Conservation (phyloP, 2,797 vertebrate species). For the Parotocinclus haroldoi region DNA sequence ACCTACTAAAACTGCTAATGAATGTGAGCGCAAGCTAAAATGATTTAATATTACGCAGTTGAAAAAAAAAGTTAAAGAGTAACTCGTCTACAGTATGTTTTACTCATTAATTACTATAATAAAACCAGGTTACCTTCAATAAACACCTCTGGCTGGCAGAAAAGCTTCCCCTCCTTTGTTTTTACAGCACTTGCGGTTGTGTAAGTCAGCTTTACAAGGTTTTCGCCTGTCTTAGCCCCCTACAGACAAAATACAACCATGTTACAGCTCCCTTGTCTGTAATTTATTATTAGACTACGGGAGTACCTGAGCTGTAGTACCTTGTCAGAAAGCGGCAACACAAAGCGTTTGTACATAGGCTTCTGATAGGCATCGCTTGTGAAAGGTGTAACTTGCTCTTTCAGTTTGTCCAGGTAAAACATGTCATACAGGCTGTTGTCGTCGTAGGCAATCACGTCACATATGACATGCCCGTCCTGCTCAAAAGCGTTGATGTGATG, state of each 20-base stretch:
- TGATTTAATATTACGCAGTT: too few species aligned
- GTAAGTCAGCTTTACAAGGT: slow-evolving; percentile 76
- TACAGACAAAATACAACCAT: slow-evolving; percentile 47
- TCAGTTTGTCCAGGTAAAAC: slow-evolving; percentile 86
- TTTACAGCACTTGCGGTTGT: slow-evolving; percentile 83
- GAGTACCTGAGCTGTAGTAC: slow-evolving; percentile 58
- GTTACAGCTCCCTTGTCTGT: neutral
- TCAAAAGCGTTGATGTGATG: slow-evolving; percentile 94
- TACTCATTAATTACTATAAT: neutral
- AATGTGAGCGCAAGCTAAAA: too few species aligned
- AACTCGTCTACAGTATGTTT: too few species aligned
- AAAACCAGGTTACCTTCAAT: slow-evolving; percentile 75
- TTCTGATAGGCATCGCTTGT: slow-evolving; percentile 45
- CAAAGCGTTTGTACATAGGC: slow-evolving; percentile 80
- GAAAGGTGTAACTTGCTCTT: slow-evolving; percentile 38
- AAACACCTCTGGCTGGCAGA: slow-evolving; percentile 79
- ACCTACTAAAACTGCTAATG: too few species aligned
- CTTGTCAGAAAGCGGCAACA: slow-evolving; percentile 79
- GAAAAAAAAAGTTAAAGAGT: too few species aligned
- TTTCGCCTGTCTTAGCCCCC: slow-evolving; percentile 71
- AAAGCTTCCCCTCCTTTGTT: slow-evolving; percentile 80
- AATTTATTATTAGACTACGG: neutral
- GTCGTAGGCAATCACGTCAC: slow-evolving; percentile 82
- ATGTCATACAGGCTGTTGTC: slow-evolving; percentile 84
- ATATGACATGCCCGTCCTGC: slow-evolving; percentile 79